phyloP scores from a whole-genome alignment of 2,113 vertebrate species.

The Alethe diademata region DNA sequence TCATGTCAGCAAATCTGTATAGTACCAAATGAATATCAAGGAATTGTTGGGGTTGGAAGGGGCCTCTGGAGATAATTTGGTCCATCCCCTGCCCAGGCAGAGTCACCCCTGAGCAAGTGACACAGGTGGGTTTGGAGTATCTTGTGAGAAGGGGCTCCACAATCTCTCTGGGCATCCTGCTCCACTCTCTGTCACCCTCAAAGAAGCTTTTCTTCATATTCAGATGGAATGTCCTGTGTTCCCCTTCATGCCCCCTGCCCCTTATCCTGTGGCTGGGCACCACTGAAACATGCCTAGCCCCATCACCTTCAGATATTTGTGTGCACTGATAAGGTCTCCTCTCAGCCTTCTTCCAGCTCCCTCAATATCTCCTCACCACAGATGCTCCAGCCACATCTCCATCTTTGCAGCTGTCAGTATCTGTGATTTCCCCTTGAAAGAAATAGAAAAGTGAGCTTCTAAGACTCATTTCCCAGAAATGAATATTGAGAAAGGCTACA shows the following conservation, averaged over 20 bases:
- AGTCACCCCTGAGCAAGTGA: background rate
- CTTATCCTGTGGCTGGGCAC: background rate
- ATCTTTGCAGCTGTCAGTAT: background rate
- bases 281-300: background rate
- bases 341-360: background rate
- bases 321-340: background rate
- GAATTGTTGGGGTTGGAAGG: background rate
- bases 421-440: constrained; percentile 37
- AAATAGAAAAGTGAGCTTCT: background rate
- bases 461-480: background rate
- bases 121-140: background rate
- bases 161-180: background rate
- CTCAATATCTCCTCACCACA: background rate
- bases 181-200: background rate
- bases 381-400: background rate
- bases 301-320: background rate
- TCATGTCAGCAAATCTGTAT: background rate
- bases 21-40: background rate
- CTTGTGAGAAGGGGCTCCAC: background rate
- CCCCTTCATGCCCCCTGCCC: background rate
- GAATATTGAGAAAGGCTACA: background rate
- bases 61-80: accelerated
- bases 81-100: background rate
- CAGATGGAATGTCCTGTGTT: background rate
- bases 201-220: background rate